Evolutionary conservation across 2,113 vertebrate genomes (phyloP).

Genomic region (Puntigrus tetrazona): DNA sequence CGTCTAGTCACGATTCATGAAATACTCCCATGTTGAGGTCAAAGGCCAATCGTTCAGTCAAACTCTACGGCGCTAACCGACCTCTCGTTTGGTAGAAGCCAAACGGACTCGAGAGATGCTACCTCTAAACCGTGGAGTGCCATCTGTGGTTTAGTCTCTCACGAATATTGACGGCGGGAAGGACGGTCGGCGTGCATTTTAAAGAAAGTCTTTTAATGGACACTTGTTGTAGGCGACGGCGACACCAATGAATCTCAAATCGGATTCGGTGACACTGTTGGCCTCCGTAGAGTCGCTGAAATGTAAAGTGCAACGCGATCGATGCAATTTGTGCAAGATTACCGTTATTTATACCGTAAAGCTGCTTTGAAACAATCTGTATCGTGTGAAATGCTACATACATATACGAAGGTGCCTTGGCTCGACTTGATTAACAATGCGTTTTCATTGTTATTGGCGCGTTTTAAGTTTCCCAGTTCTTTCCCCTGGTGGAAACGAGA

Average conservation of each 20-base stretch:
- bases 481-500: neutral
- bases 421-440: neutral
- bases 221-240: neutral
- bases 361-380: neutral
- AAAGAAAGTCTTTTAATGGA: neutral
- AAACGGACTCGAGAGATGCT: neutral
- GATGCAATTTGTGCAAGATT: neutral
- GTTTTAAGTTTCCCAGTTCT: neutral
- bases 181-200: neutral
- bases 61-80: neutral
- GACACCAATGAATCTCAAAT: neutral
- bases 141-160: neutral
- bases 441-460: neutral
- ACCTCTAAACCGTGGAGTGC: neutral
- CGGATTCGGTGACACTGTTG: neutral
- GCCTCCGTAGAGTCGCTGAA: neutral
- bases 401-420: neutral
- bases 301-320: neutral
- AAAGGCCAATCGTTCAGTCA: neutral
- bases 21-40: neutral
- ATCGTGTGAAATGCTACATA: neutral
- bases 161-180: neutral
- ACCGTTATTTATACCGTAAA: neutral
- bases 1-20: neutral
- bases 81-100: neutral